These are phyloP conservation scores for Poecile atricapillus DNA, from an alignment of 2,113 vertebrate species.

Conservation along the genomic window DNA sequence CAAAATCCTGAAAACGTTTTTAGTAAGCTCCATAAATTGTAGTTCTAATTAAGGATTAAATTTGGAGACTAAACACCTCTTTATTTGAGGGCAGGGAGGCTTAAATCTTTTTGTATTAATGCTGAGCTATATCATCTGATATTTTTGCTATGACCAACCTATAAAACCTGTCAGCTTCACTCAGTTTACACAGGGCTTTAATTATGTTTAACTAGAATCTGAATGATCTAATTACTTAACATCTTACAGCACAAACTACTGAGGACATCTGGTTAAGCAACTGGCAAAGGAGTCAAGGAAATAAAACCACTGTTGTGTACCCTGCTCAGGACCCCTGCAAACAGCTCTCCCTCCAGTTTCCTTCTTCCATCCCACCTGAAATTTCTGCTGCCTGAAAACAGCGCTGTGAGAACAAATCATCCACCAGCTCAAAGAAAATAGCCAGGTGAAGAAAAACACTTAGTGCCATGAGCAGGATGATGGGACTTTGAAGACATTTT, in stretches of 20 bases:
- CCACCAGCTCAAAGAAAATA: neutral
- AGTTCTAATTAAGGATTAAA: conserved; percentile 27
- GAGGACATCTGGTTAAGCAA: conserved; percentile 57
- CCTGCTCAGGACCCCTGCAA: neutral
- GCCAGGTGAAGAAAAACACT: neutral
- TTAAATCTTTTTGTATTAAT: conserved; percentile 47
- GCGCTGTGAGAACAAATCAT: neutral
- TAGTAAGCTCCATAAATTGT: neutral
- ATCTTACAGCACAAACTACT: conserved; percentile 56
- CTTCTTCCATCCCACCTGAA: neutral
- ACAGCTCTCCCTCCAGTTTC: neutral
- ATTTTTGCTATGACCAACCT: conserved; percentile 64
- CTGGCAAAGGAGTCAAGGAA: neutral
- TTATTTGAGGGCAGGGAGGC: conserved; percentile 9
- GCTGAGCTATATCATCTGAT: conserved; percentile 51
- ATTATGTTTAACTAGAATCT: conserved; percentile 65
- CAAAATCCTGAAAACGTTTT: neutral
- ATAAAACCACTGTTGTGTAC: neutral
- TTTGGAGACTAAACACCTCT: conserved; percentile 31
- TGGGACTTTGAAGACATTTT: neutral
- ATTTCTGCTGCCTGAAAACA: neutral
- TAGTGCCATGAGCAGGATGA: neutral
- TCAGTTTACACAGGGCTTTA: conserved; percentile 65
- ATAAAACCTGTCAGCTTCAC: conserved; percentile 63
- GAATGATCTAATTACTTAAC: conserved; percentile 67